Conservation (phyloP, 2,113 vertebrate species). For the Lonchura striata region DNA sequence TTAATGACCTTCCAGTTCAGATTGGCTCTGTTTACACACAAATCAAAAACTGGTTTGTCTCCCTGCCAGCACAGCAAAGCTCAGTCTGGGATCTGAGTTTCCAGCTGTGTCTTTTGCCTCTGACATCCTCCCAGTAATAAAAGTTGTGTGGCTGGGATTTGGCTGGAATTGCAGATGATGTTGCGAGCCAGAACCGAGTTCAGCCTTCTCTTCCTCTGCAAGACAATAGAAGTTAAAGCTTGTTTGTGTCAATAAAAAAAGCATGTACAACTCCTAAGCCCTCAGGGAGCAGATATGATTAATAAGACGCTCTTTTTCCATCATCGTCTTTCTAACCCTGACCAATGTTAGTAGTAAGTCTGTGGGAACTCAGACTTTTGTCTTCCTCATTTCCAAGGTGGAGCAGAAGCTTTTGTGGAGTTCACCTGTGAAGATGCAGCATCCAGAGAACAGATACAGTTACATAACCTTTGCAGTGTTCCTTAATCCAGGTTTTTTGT, state of each 20-base stretch:
- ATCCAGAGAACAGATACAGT: not conserved
- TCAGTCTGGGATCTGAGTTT: conserved; percentile 45
- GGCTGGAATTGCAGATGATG: conserved; percentile 31
- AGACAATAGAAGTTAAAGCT: conserved; percentile 48
- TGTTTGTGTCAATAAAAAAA: conserved; percentile 56
- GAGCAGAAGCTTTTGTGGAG: not conserved
- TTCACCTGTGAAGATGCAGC: not conserved
- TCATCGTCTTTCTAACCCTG: conserved; percentile 14
- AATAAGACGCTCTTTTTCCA: conserved; percentile 42
- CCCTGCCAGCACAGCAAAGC: conserved; percentile 52
- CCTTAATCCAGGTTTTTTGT: not conserved
- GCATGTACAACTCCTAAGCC: conserved; percentile 1
- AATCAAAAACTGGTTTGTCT: conserved; percentile 57
- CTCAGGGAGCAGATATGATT: not conserved
- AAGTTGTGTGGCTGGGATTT: conserved; percentile 51
- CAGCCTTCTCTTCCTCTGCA: conserved; percentile 39
- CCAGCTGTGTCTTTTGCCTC: conserved; percentile 63
- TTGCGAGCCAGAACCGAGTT: conserved; percentile 40
- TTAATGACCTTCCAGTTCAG: conserved; percentile 57
- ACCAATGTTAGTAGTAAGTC: not conserved
- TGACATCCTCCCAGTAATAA: conserved; percentile 61
- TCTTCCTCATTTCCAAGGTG: not conserved
- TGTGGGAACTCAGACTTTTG: conserved; percentile 7
- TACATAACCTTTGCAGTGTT: not conserved
- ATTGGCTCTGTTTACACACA: conserved; percentile 66